A percentile compares a stretch with the other conserved stretches of the same genome.
Evolutionary conservation across 1,140 invertebrate species (phyloP).

Genomic region (Drosophila auraria): DNA sequence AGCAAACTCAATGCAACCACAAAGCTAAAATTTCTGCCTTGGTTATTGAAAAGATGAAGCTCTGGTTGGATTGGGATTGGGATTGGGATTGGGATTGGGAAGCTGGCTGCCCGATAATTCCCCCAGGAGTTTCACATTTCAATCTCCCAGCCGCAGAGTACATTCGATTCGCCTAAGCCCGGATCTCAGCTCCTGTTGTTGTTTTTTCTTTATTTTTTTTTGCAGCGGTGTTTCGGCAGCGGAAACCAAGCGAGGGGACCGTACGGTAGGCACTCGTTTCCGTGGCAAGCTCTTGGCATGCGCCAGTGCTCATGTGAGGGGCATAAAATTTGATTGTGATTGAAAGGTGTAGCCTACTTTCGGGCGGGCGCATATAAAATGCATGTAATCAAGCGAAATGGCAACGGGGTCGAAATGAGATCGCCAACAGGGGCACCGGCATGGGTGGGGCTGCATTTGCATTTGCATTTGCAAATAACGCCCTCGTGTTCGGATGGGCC

Average conservation of each 20-base stretch:
- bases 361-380: conserved; percentile 77
- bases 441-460: conserved; percentile 21
- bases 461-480: conserved; percentile 64
- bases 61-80: too few species aligned
- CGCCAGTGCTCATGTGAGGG: conserved; percentile 31
- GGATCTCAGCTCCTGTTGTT: neutral
- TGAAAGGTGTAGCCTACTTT: conserved; percentile 84
- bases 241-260: conserved; percentile 18
- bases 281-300: conserved; percentile 16
- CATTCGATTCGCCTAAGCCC: conserved; percentile 13
- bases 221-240: conserved; percentile 11
- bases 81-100: too few species aligned
- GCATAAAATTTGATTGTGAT: conserved; percentile 84
- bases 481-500: conserved; percentile 16
- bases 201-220: neutral
- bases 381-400: conserved; percentile 83
- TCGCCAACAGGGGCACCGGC: conserved; percentile 11
- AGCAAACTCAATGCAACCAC: too few species aligned
- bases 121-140: neutral
- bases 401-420: conserved; percentile 56
- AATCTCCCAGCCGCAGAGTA: neutral
- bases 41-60: neutral
- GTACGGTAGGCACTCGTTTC: conserved; percentile 39
- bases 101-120: neutral
- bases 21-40: neutral